Evolutionary conservation across 2,113 vertebrate species (phyloP).

Genomic region (Eudyptes chrysolophus): DNA sequence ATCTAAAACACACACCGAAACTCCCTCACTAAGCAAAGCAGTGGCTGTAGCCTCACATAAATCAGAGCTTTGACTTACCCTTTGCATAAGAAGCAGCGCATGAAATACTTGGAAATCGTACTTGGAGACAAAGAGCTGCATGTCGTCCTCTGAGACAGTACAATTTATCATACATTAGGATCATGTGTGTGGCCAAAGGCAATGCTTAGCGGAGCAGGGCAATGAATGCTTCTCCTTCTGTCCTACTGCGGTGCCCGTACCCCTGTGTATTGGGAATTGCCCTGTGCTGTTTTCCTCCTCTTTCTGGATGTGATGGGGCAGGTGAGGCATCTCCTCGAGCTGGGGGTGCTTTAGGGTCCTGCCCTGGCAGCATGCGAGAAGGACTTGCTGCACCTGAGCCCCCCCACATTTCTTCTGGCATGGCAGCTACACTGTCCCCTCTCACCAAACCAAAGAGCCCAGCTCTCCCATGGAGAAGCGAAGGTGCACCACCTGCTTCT

Average conservation of each 20-base stretch:
- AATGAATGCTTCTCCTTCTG: background rate
- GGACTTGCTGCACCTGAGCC: background rate
- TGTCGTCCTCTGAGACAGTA: rapidly evolving
- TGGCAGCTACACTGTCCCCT: rapidly evolving
- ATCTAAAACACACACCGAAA: background rate
- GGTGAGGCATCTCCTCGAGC: rapidly evolving
- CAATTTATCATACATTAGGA: background rate
- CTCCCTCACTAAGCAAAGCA: background rate
- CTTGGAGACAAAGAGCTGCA: rapidly evolving
- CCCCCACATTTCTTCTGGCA: rapidly evolving
- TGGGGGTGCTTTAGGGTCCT: background rate
- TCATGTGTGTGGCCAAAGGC: background rate
- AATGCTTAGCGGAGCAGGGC: background rate
- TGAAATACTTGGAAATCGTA: background rate
- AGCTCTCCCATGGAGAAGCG: background rate
- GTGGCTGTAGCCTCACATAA: background rate
- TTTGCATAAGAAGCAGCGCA: background rate
- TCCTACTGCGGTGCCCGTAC: background rate
- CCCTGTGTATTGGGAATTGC: rapidly evolving
- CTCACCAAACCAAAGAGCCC: background rate
- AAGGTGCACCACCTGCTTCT: rapidly evolving
- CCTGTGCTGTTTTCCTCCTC: background rate
- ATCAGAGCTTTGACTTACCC: background rate
- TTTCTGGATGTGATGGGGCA: background rate
- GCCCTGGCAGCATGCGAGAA: background rate